phyloP scores from a whole-genome alignment of 2,113 vertebrate species.

The Stigmatopora nigra region DNA sequence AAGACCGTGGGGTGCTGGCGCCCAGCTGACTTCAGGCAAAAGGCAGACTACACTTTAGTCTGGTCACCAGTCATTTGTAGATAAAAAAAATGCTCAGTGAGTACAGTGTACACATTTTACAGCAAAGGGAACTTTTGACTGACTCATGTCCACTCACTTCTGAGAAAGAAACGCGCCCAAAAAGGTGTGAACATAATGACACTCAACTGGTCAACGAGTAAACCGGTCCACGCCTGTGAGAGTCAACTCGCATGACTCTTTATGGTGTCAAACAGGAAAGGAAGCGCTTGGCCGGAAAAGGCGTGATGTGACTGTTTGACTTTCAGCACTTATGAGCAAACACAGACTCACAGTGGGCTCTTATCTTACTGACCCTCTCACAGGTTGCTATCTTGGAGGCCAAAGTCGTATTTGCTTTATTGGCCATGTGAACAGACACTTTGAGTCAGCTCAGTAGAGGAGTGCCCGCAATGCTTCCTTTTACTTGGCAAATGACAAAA shows the following conservation, averaged over 20 bases:
- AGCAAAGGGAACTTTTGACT: not conserved
- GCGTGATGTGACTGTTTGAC: constrained; percentile 38
- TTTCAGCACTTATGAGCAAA: constrained; percentile 51
- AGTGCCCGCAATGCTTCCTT: not conserved
- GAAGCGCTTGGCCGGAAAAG: constrained; percentile 3
- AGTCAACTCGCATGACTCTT: constrained; percentile 13
- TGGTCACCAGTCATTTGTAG: too few species aligned
- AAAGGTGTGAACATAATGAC: constrained; percentile 6
- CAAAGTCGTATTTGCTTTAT: constrained; percentile 13
- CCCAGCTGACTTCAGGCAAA: too few species aligned
- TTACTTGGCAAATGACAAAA: not conserved
- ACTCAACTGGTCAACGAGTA: not conserved
- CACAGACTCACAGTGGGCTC: constrained; percentile 22
- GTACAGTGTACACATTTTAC: not conserved
- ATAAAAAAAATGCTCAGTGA: not conserved
- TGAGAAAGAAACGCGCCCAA: not conserved
- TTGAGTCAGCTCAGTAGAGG: not conserved
- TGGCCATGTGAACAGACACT: not conserved
- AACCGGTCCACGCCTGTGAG: not conserved
- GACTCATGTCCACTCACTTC: not conserved
- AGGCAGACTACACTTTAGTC: too few species aligned
- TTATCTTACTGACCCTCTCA: constrained; percentile 28
- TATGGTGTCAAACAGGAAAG: not conserved
- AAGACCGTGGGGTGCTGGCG: too few species aligned
- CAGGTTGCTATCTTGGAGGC: constrained; percentile 11